Percentiles rank a stretch among this genome's conserved stretches.
Evolutionary conservation across 2,113 vertebrate genomes (phyloP).

Genomic region (Psettodes erumei): DNA sequence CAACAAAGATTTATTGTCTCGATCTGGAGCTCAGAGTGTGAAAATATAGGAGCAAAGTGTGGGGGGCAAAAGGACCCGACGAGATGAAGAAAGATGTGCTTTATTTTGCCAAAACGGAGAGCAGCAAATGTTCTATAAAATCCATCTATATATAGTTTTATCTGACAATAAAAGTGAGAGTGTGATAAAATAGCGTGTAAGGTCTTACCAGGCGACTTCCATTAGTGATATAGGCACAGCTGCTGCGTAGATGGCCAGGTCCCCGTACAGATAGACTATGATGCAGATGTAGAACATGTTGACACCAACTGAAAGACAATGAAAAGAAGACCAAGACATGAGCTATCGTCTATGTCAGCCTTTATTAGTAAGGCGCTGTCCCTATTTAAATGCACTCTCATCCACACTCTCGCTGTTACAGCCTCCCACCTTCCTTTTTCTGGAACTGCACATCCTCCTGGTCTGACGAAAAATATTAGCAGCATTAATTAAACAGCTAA

Average conservation of each 20-base stretch:
- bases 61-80: background rate
- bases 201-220: constrained; percentile 96
- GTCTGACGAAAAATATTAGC: constrained; percentile 60
- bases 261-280: constrained; percentile 97
- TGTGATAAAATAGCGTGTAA: background rate
- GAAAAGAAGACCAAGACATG: background rate
- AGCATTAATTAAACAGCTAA: constrained; percentile 64
- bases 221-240: constrained; percentile 96
- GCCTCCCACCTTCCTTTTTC: constrained; percentile 37
- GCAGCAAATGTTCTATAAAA: constrained; percentile 8
- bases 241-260: constrained; percentile 97
- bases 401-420: constrained; percentile 17
- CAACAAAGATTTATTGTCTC: constrained; percentile 61
- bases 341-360: constrained; percentile 37
- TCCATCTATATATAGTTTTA: background rate
- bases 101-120: constrained; percentile 2
- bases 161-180: constrained; percentile 3
- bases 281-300: constrained; percentile 99
- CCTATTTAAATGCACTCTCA: constrained; percentile 33
- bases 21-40: constrained; percentile 26
- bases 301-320: constrained; percentile 89
- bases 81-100: background rate
- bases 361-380: background rate
- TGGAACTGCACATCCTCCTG: constrained; percentile 20
- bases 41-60: background rate